phyloP scores from a whole-genome alignment of 30 jellyfish, hydroid and myxozoan species.

The Aurelia coerulea region DNA sequence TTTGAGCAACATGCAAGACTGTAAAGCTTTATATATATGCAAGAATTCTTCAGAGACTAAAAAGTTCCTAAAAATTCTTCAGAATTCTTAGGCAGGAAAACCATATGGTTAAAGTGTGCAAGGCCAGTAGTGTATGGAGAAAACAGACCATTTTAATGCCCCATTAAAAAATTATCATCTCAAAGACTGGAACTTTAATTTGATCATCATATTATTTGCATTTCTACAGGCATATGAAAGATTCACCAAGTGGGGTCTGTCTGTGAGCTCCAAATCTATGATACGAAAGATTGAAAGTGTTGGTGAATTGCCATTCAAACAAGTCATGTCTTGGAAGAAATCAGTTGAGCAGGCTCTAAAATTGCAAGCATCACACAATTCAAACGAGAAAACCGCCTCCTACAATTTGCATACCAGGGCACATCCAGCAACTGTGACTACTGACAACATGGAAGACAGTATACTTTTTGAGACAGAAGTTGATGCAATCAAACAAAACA shows the following conservation, averaged over 20 bases:
- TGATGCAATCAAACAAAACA: not conserved
- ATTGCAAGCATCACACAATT: not conserved
- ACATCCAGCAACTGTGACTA: too few relatives aligned
- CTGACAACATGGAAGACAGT: not conserved
- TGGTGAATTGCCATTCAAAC: constrained; percentile 1
- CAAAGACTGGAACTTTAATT: constrained; percentile 9
- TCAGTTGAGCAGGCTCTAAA: constrained; percentile 10
- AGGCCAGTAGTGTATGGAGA: too few relatives aligned
- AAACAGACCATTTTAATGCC: too few relatives aligned
- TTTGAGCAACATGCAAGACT: too few relatives aligned
- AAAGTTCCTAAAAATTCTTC: too few relatives aligned
- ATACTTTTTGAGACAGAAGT: not conserved
- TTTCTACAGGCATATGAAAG: constrained; percentile 7
- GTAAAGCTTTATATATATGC: too few relatives aligned
- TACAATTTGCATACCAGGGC: too few relatives aligned
- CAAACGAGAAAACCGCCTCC: not conserved
- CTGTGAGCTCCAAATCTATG: constrained; percentile 10
- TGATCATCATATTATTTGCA: not conserved
- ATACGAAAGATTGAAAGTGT: constrained; percentile 2
- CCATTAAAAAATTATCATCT: not conserved
- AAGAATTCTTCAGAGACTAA: too few relatives aligned
- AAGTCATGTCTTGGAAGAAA: constrained; percentile 12
- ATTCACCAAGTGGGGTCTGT: constrained; percentile 12
- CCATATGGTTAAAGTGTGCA: too few relatives aligned
- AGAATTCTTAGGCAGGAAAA: too few relatives aligned